Percentiles rank a stretch among this genome's conserved stretches.
Evolutionary conservation across 2,888 invertebrate genomes (phyloP).

Genomic region (Diplazon laetatorius): DNA sequence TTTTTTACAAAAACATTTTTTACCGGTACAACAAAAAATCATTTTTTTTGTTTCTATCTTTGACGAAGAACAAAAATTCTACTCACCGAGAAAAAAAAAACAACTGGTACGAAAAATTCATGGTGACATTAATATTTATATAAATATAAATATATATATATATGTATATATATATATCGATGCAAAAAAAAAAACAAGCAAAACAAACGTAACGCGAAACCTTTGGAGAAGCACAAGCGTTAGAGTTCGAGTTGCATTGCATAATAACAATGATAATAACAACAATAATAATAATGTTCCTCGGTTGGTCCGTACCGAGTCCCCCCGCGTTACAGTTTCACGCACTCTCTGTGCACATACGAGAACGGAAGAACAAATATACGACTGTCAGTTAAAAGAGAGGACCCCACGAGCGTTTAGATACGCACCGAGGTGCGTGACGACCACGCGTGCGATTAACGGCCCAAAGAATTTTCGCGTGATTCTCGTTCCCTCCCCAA

Average conservation of each 20-base stretch:
- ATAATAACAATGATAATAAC: too few species aligned
- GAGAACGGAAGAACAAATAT: constrained; percentile 49
- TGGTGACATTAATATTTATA: too few species aligned
- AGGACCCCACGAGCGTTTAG: constrained; percentile 52
- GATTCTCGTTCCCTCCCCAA: constrained; percentile 10
- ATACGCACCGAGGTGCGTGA: constrained; percentile 66
- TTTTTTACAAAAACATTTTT: too few species aligned
- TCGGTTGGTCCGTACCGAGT: background rate
- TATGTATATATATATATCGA: too few species aligned
- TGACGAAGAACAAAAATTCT: too few species aligned
- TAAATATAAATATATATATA: too few species aligned
- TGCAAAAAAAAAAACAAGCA: constrained; percentile 3
- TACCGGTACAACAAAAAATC: too few species aligned
- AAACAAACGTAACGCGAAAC: constrained; percentile 41
- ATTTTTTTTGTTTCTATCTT: too few species aligned
- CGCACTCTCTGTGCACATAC: constrained; percentile 30
- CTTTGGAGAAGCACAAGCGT: constrained; percentile 30
- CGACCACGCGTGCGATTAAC: constrained; percentile 65
- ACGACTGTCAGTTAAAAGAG: background rate
- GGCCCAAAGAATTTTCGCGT: constrained; percentile 52
- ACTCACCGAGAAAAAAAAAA: too few species aligned
- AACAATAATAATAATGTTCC: too few species aligned
- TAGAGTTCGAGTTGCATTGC: constrained; percentile 60
- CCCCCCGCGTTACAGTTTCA: constrained; percentile 22
- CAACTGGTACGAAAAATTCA: too few species aligned